Percentiles rank a stretch among this genome's conserved stretches.
phyloP scores from a whole-genome alignment of 2,888 invertebrate species.

The Metacarcinus magister region DNA sequence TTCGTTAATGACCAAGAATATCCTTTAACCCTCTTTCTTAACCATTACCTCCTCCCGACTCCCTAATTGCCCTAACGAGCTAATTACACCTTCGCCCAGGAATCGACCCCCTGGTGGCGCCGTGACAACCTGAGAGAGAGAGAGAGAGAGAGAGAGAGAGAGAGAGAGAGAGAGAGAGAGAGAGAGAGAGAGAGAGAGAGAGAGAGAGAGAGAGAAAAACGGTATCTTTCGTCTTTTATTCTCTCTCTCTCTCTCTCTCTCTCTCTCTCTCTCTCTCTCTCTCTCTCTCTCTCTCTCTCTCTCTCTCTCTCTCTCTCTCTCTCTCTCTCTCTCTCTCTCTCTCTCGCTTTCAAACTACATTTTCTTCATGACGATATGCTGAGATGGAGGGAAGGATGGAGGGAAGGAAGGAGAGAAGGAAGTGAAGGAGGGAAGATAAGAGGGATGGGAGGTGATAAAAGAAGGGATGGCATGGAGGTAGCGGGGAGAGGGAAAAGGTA shows the following conservation, averaged over 20 bases:
- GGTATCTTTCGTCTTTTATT: not conserved
- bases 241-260: conserved; percentile 19
- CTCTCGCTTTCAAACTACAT: too few species aligned
- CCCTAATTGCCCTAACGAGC: conserved; percentile 68
- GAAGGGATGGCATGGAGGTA: not conserved
- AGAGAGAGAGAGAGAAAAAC: too few species aligned
- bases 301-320: conserved; percentile 12
- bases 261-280: too few species aligned
- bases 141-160: conserved; percentile 30
- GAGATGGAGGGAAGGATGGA: not conserved
- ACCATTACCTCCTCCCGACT: conserved; percentile 22
- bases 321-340: not conserved
- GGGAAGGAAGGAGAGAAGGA: not conserved
- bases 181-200: too few species aligned
- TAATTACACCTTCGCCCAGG: conserved; percentile 65
- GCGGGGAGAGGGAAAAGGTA: too few species aligned
- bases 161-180: conserved; percentile 13
- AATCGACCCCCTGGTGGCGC: conserved; percentile 63
- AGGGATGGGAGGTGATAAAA: not conserved
- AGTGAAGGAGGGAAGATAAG: not conserved
- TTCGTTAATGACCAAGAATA: not conserved
- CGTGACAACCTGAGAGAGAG: conserved; percentile 62
- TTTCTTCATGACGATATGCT: not conserved
- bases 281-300: not conserved
- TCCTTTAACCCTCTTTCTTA: conserved; percentile 32